Percentiles rank a stretch among this genome's conserved stretches.
Evolutionary conservation across 2,888 invertebrate species (phyloP).

Genomic region (Hydroisotoma schaefferi): DNA sequence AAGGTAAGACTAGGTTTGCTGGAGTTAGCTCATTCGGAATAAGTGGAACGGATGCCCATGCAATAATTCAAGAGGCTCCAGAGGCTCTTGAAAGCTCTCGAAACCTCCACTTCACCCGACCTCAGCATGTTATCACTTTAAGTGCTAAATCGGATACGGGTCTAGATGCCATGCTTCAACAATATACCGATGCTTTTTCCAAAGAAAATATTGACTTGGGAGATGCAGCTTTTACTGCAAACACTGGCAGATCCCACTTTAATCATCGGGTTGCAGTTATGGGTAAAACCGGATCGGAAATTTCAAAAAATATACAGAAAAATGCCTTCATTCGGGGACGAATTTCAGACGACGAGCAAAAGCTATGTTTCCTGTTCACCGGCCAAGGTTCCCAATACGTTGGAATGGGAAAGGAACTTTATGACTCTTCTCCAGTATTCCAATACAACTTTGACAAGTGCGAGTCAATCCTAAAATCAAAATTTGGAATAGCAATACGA

Average conservation of each 20-base stretch:
- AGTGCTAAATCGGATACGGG: constrained; percentile 5
- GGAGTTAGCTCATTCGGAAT: constrained; percentile 8
- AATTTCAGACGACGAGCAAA: not conserved
- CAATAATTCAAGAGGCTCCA: constrained; percentile 9
- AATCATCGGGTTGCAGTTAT: not conserved
- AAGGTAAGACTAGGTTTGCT: not conserved
- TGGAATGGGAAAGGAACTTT: constrained; percentile 16
- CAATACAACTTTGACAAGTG: constrained; percentile 1
- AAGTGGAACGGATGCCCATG: constrained; percentile 10
- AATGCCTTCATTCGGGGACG: not conserved
- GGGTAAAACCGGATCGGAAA: not conserved
- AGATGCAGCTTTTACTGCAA: not conserved
- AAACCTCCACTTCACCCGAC: not conserved
- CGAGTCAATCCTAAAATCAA: not conserved
- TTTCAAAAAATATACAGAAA: not conserved
- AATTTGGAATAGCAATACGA: not conserved
- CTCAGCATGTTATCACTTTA: not conserved
- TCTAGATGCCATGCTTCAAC: not conserved
- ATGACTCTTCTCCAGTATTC: constrained; percentile 11
- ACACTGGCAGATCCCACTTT: not conserved
- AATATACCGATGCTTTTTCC: constrained; percentile 8
- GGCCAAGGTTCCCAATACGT: constrained; percentile 15
- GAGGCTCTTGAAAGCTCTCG: not conserved
- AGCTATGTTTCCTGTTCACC: constrained; percentile 16
- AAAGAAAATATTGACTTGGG: constrained; percentile 1